Evolutionary conservation across 2,888 invertebrate genomes (phyloP), one percentile per base, ranked within the genome.

Genomic region (Cremastinae sp.): DNA sequence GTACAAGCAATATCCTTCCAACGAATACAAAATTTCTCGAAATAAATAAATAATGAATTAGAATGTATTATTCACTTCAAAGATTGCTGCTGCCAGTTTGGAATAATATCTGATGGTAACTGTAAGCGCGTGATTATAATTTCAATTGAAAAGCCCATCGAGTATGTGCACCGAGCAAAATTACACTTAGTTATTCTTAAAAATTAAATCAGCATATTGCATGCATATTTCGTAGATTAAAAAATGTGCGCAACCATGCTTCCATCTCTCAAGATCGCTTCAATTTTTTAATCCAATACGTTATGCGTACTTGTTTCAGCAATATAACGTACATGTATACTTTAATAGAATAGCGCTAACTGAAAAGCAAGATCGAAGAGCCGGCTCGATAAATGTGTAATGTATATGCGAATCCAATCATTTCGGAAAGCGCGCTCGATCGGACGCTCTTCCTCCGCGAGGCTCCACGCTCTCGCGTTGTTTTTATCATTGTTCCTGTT

Each of bases 1-100:
- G 58, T 64, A 53, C 45, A 8, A 10, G 20, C 7, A 61, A 59
- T 18, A 71, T 34, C 45, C 64, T 14, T 38, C 49, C 65, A 54
- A 47, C 43, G 66, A 34, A 34, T 56, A 28, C 36, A 56, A 47
- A 66, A 34, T 47, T 47, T 61, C 68, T 69, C 69, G 78, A 82
- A 82, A 81, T 82, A 80, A 85, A 83, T 83, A 81, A 81, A 80
- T 81, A 84, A 82, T 77, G 75, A 80, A 36, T 56, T 47, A 41
- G 80, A 76, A 82, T 85, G 84, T 84, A 84, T 84, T 83, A 82
- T 80, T 62, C 61, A 76, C 38, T 28, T 5, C 28, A 28, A 28
- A 28, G 28, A 28, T 28, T 28, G 2, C 28, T 28, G 28, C 28
- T 28, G 5, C 5, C 2, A 28, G 28, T 28, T 28, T 5, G 5